A percentile compares a stretch with the other conserved stretches of the same genome.
phyloP scores from a whole-genome alignment of 2,888 invertebrate species.

The Argynnis bischoffii region DNA sequence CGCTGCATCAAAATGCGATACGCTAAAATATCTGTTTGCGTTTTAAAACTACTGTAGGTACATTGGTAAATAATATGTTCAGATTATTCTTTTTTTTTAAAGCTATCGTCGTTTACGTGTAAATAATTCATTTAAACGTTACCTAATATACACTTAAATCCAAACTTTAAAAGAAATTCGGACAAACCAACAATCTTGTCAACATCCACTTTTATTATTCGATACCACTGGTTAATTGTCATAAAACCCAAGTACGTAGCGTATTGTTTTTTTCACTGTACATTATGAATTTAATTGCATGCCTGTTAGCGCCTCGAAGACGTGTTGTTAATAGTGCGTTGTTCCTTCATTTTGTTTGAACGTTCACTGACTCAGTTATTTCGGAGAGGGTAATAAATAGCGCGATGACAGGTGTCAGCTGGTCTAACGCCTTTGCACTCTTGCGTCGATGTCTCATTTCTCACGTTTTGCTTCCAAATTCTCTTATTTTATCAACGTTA shows the following conservation, averaged over 20 bases:
- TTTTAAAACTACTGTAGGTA: slow-evolving; percentile 57
- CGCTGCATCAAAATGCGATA: slow-evolving; percentile 64
- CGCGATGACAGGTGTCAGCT: slow-evolving; percentile 82
- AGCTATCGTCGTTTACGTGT: neutral
- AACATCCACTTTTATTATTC: no score
- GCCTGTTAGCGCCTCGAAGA: slow-evolving; percentile 67
- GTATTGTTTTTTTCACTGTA: slow-evolving; percentile 28
- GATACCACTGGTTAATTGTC: neutral
- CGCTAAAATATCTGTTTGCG: slow-evolving; percentile 55
- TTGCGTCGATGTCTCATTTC: slow-evolving; percentile 82
- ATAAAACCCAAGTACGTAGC: neutral
- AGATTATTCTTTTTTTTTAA: slow-evolving; percentile 54
- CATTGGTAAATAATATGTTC: slow-evolving; percentile 60
- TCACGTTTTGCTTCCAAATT: slow-evolving; percentile 79
- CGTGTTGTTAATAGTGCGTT: slow-evolving; percentile 78
- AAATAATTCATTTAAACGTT: neutral
- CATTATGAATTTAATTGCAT: slow-evolving; percentile 67
- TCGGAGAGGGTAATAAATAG: slow-evolving; percentile 81
- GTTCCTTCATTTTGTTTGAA: slow-evolving; percentile 78
- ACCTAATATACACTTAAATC: neutral
- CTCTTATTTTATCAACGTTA: slow-evolving; percentile 81
- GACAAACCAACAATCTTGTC: no score
- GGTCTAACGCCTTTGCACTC: slow-evolving; percentile 82
- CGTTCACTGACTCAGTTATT: slow-evolving; percentile 80
- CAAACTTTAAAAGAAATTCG: neutral